These are phyloP conservation scores for Heliconius erato DNA, from an alignment of 2,888 invertebrate species.

Conservation along the genomic window DNA sequence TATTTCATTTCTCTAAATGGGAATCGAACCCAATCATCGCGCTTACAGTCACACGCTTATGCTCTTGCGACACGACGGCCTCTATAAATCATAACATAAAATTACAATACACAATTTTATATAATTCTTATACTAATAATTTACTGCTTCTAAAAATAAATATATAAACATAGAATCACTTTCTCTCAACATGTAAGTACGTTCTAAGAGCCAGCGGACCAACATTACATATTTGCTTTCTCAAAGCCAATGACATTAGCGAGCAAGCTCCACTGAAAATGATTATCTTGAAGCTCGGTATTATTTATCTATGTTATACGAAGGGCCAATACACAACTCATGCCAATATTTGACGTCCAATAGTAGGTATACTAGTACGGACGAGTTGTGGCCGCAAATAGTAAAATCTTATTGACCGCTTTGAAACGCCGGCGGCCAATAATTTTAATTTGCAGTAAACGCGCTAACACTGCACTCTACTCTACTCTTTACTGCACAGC, in stretches of 20 bases:
- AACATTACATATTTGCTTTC: slow-evolving; percentile 60
- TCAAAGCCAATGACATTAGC: slow-evolving; percentile 41
- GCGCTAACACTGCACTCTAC: slow-evolving; percentile 52
- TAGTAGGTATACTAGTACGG: neutral
- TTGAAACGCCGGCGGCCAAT: slow-evolving; percentile 68
- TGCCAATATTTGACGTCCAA: slow-evolving; percentile 22
- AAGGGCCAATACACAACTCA: neutral
- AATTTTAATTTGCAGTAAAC: slow-evolving; percentile 73
- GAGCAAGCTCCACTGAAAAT: slow-evolving; percentile 17
- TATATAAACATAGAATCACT: slow-evolving; percentile 43
- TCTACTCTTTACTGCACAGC: slow-evolving; percentile 50
- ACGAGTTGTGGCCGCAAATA: slow-evolving; percentile 59
- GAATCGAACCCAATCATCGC: too few species aligned
- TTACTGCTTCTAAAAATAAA: slow-evolving; percentile 25
- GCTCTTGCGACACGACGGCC: too few species aligned
- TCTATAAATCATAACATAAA: too few species aligned
- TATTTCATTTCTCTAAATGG: too few species aligned
- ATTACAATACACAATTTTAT: neutral
- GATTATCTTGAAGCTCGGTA: neutral
- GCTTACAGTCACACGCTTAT: too few species aligned
- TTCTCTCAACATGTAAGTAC: slow-evolving; percentile 43
- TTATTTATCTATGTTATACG: neutral
- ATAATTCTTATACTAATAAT: slow-evolving; percentile 36
- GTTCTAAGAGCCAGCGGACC: slow-evolving; percentile 49
- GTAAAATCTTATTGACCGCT: slow-evolving; percentile 69